Conservation (phyloP, 2,888 invertebrate genomes). For the Molanna angustata region DNA sequence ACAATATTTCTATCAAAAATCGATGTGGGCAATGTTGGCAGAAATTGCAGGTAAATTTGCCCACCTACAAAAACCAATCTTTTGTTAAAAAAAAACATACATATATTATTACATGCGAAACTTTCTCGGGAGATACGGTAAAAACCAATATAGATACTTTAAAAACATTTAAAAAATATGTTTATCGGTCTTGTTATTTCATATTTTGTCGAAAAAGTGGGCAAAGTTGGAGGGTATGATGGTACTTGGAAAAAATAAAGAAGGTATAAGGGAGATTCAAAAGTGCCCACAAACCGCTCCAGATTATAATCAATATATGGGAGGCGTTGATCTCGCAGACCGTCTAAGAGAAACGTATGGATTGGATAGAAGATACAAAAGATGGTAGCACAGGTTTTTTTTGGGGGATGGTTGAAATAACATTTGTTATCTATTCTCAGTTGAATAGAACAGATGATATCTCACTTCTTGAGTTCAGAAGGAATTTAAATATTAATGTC, state of each 20-base stretch:
- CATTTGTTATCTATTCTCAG: not conserved
- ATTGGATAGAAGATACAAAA: not conserved
- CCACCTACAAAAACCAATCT: too few relatives aligned
- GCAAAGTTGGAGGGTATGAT: constrained; percentile 32
- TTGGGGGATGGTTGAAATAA: not conserved
- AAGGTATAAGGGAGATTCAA: not conserved
- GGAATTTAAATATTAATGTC: not conserved
- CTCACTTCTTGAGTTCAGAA: not conserved
- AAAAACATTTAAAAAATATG: too few relatives aligned
- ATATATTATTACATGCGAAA: too few relatives aligned
- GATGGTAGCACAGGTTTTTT: not conserved
- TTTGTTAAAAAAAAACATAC: too few relatives aligned
- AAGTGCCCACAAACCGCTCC: not conserved
- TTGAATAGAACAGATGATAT: not conserved
- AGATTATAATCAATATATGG: not conserved
- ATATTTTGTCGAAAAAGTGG: too few relatives aligned
- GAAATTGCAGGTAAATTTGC: too few relatives aligned
- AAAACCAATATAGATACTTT: too few relatives aligned
- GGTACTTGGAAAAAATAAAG: constrained; percentile 24
- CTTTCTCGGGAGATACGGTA: too few relatives aligned
- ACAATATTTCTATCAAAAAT: too few relatives aligned
- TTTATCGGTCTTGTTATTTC: too few relatives aligned
- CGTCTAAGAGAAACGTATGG: not conserved
- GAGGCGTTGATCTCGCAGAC: not conserved
- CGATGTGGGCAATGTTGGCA: too few relatives aligned